Percentiles rank a stretch among this genome's conserved stretches.
Conservation (phyloP, 2,113 vertebrate genomes). For the Hemiprocne comata region DNA sequence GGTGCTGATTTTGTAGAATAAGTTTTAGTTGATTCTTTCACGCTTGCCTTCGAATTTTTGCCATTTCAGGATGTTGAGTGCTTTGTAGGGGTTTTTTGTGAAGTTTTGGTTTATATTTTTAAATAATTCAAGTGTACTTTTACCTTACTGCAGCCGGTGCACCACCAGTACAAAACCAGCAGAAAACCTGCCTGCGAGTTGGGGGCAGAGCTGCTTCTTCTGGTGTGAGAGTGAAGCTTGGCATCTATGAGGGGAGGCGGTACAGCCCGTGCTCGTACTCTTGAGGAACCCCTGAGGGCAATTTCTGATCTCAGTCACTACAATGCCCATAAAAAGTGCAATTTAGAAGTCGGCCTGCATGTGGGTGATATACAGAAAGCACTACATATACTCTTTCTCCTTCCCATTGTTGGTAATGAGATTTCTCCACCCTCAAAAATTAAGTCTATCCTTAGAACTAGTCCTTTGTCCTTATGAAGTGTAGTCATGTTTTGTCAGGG, state of each 20-base stretch:
- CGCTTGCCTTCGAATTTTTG: not conserved
- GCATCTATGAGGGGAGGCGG: rapidly evolving
- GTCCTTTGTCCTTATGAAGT: rapidly evolving
- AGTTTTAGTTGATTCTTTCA: not conserved
- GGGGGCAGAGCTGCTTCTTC: not conserved
- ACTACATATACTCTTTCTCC: not conserved
- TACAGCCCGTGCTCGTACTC: not conserved
- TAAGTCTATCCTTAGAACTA: not conserved
- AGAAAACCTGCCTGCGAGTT: not conserved
- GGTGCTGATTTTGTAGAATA: no score
- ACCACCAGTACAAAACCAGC: rapidly evolving
- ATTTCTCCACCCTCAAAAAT: not conserved
- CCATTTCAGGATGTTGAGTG: not conserved
- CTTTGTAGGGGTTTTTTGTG: not conserved
- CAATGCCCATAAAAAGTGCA: not conserved
- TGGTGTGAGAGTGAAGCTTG: not conserved
- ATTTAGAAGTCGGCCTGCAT: rapidly evolving
- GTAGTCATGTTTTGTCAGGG: rapidly evolving
- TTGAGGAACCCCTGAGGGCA: no score
- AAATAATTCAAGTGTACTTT: not conserved
- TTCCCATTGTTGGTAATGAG: not conserved
- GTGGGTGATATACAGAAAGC: not conserved
- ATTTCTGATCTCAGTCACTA: no score
- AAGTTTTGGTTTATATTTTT: not conserved
- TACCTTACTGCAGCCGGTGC: no score